Base-by-base conservation (phyloP, 2,113 vertebrate species). In the Orthochromis indermauri region DNA sequence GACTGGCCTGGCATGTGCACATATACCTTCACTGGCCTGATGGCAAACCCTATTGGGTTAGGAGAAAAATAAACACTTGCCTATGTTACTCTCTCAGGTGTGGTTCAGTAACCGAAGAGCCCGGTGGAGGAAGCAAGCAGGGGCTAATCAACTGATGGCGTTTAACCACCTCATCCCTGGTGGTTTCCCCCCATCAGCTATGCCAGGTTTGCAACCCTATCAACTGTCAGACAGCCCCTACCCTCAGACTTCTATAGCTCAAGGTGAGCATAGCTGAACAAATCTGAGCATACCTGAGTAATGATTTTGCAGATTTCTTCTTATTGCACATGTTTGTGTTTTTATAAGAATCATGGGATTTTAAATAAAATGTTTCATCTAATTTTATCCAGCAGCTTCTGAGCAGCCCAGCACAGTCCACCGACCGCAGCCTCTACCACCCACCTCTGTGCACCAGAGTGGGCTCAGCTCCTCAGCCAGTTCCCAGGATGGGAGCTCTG, bases 51-150 rank as follows among this genome's bases (percentile, higher is more conserved):
- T 82, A 2, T 31, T 78, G 14, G 16, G 12, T 83, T 28, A 79
- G 45, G 40, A 35, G 28, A 76, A 66, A 42, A 78, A 83, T 12
- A 61, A 76, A 51, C 19, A 37, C 42, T 11, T 54, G 5, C 26
- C 24, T 79, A 21, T 81, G n/a, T 85, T 63, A 19, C 21, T 49
- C 59, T 85, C 13, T 51, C 94, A 99, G 99, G 99, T 99, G 88
- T 99, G 99, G 99, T 99, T 99, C 94, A 99, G 99, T 93, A 99
- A 99, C 95, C 97, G 99, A 84, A 97, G 99, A 79, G 99, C 99
- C 88, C 96, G 98, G 89, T 99, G 99, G 99, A 99, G 99, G 96
- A 99, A 99, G 81, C 99, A 99, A 96, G 99, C 99, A 87, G 99
- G 99, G 92, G 99, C 99, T 93, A 99, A 98, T 96, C 99, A 99